These are phyloP conservation scores for Pheosia tremula DNA, from an alignment of 2,888 invertebrate genomes.

Conservation along the genomic window DNA sequence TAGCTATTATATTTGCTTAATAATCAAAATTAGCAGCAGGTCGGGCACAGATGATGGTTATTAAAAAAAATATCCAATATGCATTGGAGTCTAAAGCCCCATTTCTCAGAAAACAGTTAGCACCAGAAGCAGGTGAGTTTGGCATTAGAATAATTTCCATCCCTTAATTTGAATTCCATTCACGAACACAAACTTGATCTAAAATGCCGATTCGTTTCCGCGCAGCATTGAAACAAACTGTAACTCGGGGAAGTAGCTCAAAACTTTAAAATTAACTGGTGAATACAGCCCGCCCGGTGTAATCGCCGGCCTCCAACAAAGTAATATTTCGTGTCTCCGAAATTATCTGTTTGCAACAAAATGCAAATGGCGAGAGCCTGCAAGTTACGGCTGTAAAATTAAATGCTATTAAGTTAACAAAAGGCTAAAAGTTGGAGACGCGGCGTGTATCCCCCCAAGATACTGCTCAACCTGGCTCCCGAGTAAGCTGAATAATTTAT, in stretches of 20 bases:
- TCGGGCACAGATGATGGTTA: too few species aligned
- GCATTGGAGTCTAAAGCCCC: background rate
- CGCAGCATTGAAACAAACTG: constrained; percentile 7
- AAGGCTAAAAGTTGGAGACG: constrained; percentile 45
- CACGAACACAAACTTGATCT: constrained; percentile 3
- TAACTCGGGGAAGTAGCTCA: constrained; percentile 5
- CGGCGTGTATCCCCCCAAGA: constrained; percentile 25
- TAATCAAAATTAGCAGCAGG: too few species aligned
- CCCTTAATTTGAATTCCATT: constrained; percentile 7
- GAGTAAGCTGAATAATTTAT: constrained; percentile 70
- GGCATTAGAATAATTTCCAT: background rate
- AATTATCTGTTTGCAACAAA: constrained; percentile 37
- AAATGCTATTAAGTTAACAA: constrained; percentile 49
- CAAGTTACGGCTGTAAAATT: constrained; percentile 39
- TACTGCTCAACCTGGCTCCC: constrained; percentile 27
- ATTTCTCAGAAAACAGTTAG: too few species aligned
- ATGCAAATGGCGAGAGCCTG: constrained; percentile 32
- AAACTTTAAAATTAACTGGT: constrained; percentile 38
- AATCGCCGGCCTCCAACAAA: constrained; percentile 27
- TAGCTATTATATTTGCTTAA: too few species aligned
- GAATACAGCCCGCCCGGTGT: constrained; percentile 37
- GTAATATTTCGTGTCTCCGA: constrained; percentile 40
- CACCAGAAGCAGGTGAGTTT: background rate
- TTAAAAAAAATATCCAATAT: background rate
- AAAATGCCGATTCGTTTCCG: constrained; percentile 6